A percentile compares a stretch with the other conserved stretches of the same genome.
These are phyloP conservation scores for Pempheris klunzingeri DNA, from an alignment of 2,797 vertebrate species.

Conservation along the genomic window DNA sequence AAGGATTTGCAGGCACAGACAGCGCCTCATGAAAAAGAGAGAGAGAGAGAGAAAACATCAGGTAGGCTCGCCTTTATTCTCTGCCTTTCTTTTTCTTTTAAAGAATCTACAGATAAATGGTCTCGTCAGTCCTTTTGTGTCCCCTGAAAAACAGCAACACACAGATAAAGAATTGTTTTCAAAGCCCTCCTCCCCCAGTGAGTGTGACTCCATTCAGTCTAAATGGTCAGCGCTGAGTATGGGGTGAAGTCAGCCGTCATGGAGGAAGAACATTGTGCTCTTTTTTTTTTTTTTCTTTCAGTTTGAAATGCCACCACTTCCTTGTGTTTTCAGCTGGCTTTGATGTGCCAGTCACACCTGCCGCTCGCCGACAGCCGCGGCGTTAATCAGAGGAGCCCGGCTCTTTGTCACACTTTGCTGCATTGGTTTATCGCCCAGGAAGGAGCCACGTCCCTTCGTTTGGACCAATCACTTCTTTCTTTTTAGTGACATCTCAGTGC, in stretches of 20 bases:
- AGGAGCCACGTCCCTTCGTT: constrained; percentile 58
- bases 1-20: constrained; percentile 93
- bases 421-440: constrained; percentile 55
- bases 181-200: constrained; percentile 71
- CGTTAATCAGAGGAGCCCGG: constrained; percentile 66
- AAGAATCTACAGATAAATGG: constrained; percentile 93
- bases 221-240: constrained; percentile 73
- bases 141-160: constrained; percentile 71
- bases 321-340: constrained; percentile 67
- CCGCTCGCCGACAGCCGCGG: constrained; percentile 60
- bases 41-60: constrained; percentile 80
- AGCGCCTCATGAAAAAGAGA: constrained; percentile 87
- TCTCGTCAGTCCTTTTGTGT: constrained; percentile 88
- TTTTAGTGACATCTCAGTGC: constrained; percentile 50
- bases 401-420: constrained; percentile 58
- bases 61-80: constrained; percentile 89
- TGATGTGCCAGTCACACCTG: constrained; percentile 72
- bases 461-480: constrained; percentile 55
- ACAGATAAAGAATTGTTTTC: constrained; percentile 89
- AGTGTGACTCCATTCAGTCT: constrained; percentile 73
- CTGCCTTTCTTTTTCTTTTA: constrained; percentile 84
- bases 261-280: constrained; percentile 56
- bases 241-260: constrained; percentile 69
- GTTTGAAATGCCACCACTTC: constrained; percentile 66
- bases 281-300: no score